Conservation (phyloP, 1,140 invertebrate genomes). For the Sminthurides bifidus region DNA sequence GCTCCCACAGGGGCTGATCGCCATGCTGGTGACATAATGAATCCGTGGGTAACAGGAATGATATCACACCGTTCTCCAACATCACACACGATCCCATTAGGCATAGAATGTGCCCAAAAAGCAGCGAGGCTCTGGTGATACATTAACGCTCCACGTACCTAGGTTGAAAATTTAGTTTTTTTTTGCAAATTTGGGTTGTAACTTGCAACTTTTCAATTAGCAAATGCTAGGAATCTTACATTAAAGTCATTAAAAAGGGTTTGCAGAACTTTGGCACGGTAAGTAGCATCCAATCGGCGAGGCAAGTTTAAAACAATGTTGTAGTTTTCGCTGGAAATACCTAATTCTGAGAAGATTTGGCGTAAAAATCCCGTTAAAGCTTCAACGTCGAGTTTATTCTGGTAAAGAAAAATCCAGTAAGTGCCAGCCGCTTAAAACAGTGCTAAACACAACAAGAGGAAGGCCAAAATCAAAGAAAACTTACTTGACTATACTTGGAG, state of each 20-base stretch:
- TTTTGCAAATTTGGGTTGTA: too few relatives aligned
- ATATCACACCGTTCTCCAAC: conserved; percentile 49
- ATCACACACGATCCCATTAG: conserved; percentile 52
- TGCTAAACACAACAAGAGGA: not conserved
- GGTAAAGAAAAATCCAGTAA: conserved; percentile 8
- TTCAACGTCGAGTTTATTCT: conserved; percentile 38
- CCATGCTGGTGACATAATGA: conserved; percentile 27
- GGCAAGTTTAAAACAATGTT: conserved; percentile 40
- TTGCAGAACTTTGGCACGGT: conserved; percentile 23
- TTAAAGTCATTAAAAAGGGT: conserved; percentile 24
- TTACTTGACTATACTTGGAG: conserved; percentile 44
- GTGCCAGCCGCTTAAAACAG: not conserved
- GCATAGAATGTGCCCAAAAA: conserved; percentile 50
- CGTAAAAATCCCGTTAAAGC: conserved; percentile 39
- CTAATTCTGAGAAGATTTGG: conserved; percentile 41
- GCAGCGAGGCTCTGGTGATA: conserved; percentile 49
- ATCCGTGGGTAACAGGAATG: conserved; percentile 30
- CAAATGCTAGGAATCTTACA: conserved; percentile 11
- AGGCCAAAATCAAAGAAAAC: conserved; percentile 11
- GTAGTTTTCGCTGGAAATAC: conserved; percentile 38
- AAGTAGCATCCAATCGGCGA: conserved; percentile 36
- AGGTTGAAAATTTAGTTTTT: conserved; percentile 7
- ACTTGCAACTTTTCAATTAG: not conserved
- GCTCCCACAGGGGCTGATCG: conserved; percentile 24
- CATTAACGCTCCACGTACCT: conserved; percentile 39